These are phyloP conservation scores for Drymodes brunneopygia DNA, from an alignment of 2,113 vertebrate genomes.

Conservation along the genomic window DNA sequence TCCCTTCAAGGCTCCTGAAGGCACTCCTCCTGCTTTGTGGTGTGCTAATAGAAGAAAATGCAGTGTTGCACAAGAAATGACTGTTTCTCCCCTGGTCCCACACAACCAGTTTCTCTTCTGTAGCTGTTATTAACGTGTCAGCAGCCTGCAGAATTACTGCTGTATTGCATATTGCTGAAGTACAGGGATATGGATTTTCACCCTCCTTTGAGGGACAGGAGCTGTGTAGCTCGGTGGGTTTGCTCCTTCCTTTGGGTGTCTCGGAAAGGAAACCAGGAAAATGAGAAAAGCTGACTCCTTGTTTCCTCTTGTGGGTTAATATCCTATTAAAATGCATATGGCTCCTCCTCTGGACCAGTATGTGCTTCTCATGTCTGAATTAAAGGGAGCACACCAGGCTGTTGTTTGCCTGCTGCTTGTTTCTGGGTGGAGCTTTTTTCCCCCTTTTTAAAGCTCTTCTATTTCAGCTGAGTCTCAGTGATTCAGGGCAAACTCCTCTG, in stretches of 20 bases:
- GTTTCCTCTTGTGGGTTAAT: neutral
- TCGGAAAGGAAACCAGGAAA: neutral
- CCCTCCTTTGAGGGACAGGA: neutral
- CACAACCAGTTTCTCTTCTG: neutral
- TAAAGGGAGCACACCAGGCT: neutral
- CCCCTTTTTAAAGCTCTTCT: neutral
- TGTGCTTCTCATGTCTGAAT: neutral
- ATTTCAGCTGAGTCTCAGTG: neutral
- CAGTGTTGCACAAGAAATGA: neutral
- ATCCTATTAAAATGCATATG: neutral
- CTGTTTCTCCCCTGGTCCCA: neutral
- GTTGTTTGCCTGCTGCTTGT: neutral
- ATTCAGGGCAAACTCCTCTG: neutral
- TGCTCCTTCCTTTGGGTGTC: neutral
- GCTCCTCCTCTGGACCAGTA: neutral
- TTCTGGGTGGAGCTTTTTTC: neutral
- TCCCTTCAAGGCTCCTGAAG: neutral
- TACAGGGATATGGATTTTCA: neutral
- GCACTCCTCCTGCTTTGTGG: neutral
- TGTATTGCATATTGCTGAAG: neutral
- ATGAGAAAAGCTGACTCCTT: neutral
- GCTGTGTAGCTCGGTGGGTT: neutral
- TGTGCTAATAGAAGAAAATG: neutral
- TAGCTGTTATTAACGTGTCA: neutral
- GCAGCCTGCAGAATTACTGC: slow-evolving; percentile 2